Base-by-base conservation (phyloP, 2,113 vertebrate genomes). In the Zosterops lateralis region DNA sequence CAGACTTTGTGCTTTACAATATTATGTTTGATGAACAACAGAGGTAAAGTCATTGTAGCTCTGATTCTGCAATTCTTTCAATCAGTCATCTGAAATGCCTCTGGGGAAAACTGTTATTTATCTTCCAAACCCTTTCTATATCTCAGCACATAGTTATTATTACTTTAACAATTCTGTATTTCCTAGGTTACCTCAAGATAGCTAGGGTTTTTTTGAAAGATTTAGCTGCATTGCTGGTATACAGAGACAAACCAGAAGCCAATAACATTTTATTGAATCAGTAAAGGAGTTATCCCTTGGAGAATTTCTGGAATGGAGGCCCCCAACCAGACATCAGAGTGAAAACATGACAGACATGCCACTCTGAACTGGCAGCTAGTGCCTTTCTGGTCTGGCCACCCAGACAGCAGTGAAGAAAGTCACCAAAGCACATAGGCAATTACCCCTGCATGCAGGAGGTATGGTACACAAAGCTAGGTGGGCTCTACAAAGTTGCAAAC, bases 381-480 rank as follows among this genome's bases (percentile, higher is more conserved):
- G 18, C n/a, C 21, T 38, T 73, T 73, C 14, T 12, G 11, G 31
- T 83, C 31, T 50, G 34, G 29, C 8, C 32, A 73, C 16, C 28
- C 19, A 81, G 31, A 21, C 6, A 62, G 25, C 34, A 53, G 21
- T 10, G 14, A 62, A 71, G 28, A 44, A 70, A 85, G 24, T 45
- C 28, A 34, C 31, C 67, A 53, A 79, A 45, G 7, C 0, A 6
- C 62, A 17, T 2, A 34, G 10, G 12, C 6, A 71, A 26, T 45
- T 47, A 34, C 17, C 29, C 64, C 28, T 66, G 28, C 26, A 14
- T 7, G 40, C 26, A 51, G 54, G 29, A 65, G 11, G 25, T 12
- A 42, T 40, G 9, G 40, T 29, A 58, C 32, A n/a, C 0, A 0
- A 60, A 64, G 17, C 0, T 2, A 16, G 8, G 5, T 3, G 15